These are phyloP conservation scores for Labeo rohita DNA, from an alignment of 2,113 vertebrate species.

Conservation along the genomic window DNA sequence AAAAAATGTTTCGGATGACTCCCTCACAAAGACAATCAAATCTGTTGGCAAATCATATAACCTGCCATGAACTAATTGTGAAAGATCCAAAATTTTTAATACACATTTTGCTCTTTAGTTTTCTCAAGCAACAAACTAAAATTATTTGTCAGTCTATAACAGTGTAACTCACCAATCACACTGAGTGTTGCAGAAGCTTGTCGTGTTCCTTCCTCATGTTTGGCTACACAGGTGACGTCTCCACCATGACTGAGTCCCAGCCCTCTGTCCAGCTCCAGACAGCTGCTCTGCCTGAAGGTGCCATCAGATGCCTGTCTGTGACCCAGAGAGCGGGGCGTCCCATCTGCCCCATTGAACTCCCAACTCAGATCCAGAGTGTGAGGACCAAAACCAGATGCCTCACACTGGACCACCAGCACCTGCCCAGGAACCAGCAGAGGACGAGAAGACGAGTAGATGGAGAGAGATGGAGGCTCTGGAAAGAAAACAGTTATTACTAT, in stretches of 20 bases:
- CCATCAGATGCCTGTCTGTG: constrained; percentile 75
- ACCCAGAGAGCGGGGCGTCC: constrained; percentile 61
- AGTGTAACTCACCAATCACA: constrained; percentile 70
- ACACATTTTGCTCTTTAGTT: too few species aligned
- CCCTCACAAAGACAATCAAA: too few species aligned
- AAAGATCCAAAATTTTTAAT: too few species aligned
- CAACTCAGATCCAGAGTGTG: constrained; percentile 77
- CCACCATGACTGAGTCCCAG: constrained; percentile 71
- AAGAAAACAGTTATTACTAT: neutral
- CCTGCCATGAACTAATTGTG: too few species aligned
- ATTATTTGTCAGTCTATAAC: too few species aligned
- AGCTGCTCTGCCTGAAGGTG: constrained; percentile 77
- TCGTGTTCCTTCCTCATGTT: constrained; percentile 70
- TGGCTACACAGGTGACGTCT: constrained; percentile 75
- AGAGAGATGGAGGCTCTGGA: constrained; percentile 65
- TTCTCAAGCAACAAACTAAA: too few species aligned
- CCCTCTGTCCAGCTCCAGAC: constrained; percentile 65
- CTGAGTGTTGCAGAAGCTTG: constrained; percentile 63
- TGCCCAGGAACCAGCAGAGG: constrained; percentile 69
- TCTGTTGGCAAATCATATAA: too few species aligned
- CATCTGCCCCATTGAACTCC: constrained; percentile 65
- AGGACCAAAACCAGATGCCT: constrained; percentile 79
- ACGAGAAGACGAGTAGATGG: constrained; percentile 69
- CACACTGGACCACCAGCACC: constrained; percentile 71
- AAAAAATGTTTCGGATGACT: too few species aligned